Base-by-base conservation (phyloP, 2,113 vertebrate genomes). In the Myotis brandtii region DNA sequence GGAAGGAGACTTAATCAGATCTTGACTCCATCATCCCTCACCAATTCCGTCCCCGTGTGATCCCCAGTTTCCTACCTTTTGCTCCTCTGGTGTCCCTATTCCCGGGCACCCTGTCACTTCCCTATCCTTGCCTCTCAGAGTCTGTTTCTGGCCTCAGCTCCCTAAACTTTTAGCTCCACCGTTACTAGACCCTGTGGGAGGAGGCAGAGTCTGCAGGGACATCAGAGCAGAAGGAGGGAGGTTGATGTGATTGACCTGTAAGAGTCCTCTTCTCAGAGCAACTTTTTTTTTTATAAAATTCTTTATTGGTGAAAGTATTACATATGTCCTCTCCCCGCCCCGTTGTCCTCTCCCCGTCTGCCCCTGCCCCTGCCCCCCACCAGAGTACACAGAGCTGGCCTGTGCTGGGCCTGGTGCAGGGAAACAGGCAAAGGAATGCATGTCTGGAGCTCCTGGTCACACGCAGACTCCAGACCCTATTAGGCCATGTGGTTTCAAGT, bases 21-120 rank as follows among this genome's bases (percentile, higher is more conserved):
- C 73, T 83, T 54, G 64, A 59, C 59, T 43, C 64, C 40, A 6
- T 9, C 85, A 48, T 23, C 25, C 67, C 23, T 67, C 54, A 1
- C 23, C 2, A 46, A 1, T 25, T 20, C 52, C 62, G 34, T 54
- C 6, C 32, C 32, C 2, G 1, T 9, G 1, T 5, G 30, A 52
- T 21, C 23, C 70, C 59, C 25, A 37, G 62, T 23, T 76, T 62
- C 37, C 66, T 27, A 18, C 66, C 50, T 46, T 64, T 46, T 23
- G 25, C 27, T 82, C 27, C 43, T 84, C 37, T 76, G 73, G 37
- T 62, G 70, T 76, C 66, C 69, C 62, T 89, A 25, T 67, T 66
- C 73, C 46, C 12, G 1, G 40, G 23, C 23, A 40, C 17, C n/a
- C 64, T 7, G 4, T n/a, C 34, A 9, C 34, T 59, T 67, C 48